Conservation (phyloP, 2,888 invertebrate species). For the Cheilosia vernalis region DNA sequence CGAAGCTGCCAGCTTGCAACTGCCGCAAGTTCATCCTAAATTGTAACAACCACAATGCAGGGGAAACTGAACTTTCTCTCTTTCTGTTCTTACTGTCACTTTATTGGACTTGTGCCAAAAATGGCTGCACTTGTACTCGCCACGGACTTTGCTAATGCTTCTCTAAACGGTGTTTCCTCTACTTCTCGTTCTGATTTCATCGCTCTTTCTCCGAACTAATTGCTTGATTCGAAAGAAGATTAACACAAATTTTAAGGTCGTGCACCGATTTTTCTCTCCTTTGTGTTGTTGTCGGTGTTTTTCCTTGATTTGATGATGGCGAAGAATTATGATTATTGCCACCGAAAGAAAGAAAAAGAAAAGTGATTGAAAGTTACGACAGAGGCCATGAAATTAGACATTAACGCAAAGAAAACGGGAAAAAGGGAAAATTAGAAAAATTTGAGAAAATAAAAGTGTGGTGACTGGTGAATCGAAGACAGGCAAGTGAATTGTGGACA, state of each 20-base stretch:
- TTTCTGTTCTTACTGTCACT: conserved; percentile 28
- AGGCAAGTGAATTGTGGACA: not conserved
- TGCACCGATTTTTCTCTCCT: conserved; percentile 26
- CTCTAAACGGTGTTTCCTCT: conserved; percentile 8
- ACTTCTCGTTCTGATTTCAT: not conserved
- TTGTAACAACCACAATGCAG: conserved; percentile 10
- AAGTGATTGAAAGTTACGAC: conserved; percentile 68
- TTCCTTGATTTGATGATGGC: not conserved
- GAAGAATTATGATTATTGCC: conserved; percentile 55
- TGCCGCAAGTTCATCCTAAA: conserved; percentile 8
- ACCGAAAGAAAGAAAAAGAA: conserved; percentile 30
- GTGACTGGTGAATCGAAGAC: conserved; percentile 5
- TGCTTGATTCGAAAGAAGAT: conserved; percentile 61
- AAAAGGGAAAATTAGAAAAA: conserved; percentile 57
- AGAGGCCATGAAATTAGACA: conserved; percentile 43
- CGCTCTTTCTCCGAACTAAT: conserved; percentile 48
- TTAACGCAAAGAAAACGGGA: conserved; percentile 25
- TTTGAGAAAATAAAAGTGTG: conserved; percentile 57
- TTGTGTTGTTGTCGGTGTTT: not conserved
- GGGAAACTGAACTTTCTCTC: conserved; percentile 19
- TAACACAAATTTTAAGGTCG: conserved; percentile 67
- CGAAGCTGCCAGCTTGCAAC: conserved; percentile 17
- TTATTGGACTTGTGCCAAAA: not conserved
- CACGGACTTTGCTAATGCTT: conserved; percentile 18
- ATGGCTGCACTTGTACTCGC: not conserved